A percentile compares a stretch with the other conserved stretches of the same genome.
Conservation (phyloP, 2,113 vertebrate genomes). For the Tricholaema leucomelas region DNA sequence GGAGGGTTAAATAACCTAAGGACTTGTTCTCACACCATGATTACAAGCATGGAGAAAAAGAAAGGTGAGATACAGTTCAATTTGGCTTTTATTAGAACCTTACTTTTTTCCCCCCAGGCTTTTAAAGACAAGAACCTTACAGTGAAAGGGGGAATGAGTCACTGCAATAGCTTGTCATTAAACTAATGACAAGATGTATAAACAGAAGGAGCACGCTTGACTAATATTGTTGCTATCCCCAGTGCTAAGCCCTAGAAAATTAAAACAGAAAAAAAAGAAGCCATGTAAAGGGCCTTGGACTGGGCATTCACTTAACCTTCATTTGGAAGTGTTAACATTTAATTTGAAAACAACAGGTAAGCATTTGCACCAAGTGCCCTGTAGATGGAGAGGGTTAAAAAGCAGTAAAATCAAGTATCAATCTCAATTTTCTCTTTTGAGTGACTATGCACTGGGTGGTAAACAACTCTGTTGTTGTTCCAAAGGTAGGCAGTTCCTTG, state of each 20-base stretch:
- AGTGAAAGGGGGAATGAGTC: neutral
- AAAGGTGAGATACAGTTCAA: neutral
- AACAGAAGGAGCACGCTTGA: constrained; percentile 6
- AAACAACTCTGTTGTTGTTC: neutral
- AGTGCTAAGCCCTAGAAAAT: neutral
- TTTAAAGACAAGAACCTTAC: neutral
- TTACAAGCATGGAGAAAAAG: neutral
- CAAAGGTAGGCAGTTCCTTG: neutral
- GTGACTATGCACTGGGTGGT: neutral
- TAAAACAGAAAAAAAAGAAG: neutral
- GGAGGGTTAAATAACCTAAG: neutral
- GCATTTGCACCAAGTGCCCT: neutral
- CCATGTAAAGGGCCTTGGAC: neutral
- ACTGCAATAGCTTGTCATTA: constrained; percentile 46
- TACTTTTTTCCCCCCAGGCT: neutral
- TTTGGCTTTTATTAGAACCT: constrained; percentile 26
- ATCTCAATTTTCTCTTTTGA: neutral
- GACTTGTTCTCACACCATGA: neutral
- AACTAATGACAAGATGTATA: constrained; percentile 31
- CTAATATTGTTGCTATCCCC: neutral
- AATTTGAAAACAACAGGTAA: neutral
- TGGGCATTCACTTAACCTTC: constrained; percentile 17
- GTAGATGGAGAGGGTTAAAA: neutral
- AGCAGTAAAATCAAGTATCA: neutral
- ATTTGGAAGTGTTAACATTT: neutral